Percentiles rank a stretch among this genome's conserved stretches.
Conservation (phyloP, 2,888 invertebrate species). For the Diarsia dahlii region DNA sequence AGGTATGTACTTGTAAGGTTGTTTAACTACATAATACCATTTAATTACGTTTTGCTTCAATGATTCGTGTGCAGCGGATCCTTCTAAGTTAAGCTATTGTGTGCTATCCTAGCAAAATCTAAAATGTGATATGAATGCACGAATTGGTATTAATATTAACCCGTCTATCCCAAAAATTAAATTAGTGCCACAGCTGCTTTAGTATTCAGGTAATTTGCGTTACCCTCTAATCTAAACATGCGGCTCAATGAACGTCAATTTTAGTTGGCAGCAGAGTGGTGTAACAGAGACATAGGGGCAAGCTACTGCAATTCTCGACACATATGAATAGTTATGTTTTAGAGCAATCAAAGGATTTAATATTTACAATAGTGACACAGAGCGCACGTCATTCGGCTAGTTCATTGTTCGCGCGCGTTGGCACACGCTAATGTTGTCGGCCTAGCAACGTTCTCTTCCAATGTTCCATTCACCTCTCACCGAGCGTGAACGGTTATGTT, state of each 20-base stretch:
- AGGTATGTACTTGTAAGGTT: slow-evolving; percentile 55
- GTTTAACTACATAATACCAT: slow-evolving; percentile 64
- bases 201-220: background rate
- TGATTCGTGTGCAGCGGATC: slow-evolving; percentile 55
- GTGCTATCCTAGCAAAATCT: slow-evolving; percentile 33
- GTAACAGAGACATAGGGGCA: slow-evolving; percentile 13
- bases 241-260: slow-evolving; percentile 19
- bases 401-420: slow-evolving; percentile 89
- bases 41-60: slow-evolving; percentile 64
- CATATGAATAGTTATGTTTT: slow-evolving; percentile 49
- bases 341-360: slow-evolving; percentile 59
- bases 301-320: slow-evolving; percentile 56
- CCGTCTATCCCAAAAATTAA: background rate
- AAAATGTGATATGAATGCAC: slow-evolving; percentile 10
- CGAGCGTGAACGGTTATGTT: slow-evolving; percentile 85
- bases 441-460: slow-evolving; percentile 86
- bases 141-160: background rate
- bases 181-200: background rate
- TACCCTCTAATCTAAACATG: background rate
- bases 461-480: slow-evolving; percentile 90
- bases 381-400: slow-evolving; percentile 83
- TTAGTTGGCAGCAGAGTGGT: slow-evolving; percentile 5
- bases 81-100: slow-evolving; percentile 44
- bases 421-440: slow-evolving; percentile 87
- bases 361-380: slow-evolving; percentile 75